Evolutionary conservation across 1,140 invertebrate species (phyloP).

Genomic region (Homarus americanus): DNA sequence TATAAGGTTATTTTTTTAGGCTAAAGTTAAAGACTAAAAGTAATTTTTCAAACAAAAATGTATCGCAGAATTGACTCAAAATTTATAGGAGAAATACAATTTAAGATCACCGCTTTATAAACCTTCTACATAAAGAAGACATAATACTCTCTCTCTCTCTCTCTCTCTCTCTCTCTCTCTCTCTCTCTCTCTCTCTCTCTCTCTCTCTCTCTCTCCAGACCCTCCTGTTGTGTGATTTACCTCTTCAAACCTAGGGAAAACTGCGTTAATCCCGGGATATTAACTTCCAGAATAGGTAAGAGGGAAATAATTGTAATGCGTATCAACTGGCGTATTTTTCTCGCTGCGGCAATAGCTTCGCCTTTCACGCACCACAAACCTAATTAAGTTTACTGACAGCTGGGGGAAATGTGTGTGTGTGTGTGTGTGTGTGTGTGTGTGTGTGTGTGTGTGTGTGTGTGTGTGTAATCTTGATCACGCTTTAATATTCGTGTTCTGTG

Average conservation of each 20-base stretch:
- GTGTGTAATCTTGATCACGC: background rate
- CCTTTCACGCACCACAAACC: background rate
- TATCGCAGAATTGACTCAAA: too few relatives aligned
- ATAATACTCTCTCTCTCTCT: too few relatives aligned
- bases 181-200: constrained; percentile 38
- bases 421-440: constrained; percentile 10
- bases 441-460: constrained; percentile 7
- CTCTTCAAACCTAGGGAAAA: background rate
- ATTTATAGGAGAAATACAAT: too few relatives aligned
- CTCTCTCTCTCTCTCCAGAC: constrained; percentile 13
- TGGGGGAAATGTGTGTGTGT: background rate
- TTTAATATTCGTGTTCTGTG: too few relatives aligned
- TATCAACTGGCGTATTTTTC: background rate
- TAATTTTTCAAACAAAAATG: too few relatives aligned
- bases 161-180: constrained; percentile 46
- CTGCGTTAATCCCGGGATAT: background rate
- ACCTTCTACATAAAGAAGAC: too few relatives aligned
- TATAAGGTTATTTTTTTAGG: too few relatives aligned
- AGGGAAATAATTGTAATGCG: background rate
- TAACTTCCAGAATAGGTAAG: background rate
- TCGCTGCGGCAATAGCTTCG: background rate
- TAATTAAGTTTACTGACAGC: constrained; percentile 9
- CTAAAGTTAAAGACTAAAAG: too few relatives aligned
- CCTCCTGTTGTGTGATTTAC: background rate
- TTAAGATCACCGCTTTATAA: too few relatives aligned